phyloP scores from a whole-genome alignment of 2,888 invertebrate genomes.

The Limnephilus marmoratus region DNA sequence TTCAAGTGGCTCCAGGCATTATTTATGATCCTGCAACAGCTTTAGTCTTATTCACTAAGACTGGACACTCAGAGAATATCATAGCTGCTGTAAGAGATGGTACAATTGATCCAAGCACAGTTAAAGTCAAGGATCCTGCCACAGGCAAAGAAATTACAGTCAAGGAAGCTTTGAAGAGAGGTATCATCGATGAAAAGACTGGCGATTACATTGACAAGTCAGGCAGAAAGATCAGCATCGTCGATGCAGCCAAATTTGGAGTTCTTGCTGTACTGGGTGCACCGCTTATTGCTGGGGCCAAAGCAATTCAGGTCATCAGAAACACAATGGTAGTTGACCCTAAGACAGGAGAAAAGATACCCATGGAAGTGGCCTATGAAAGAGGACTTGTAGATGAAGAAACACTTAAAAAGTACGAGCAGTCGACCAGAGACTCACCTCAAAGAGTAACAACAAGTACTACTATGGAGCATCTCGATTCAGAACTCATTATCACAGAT shows the following conservation, averaged over 20 bases:
- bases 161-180: slow-evolving; percentile 76
- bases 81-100: slow-evolving; percentile 87
- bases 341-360: slow-evolving; percentile 86
- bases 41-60: slow-evolving; percentile 84
- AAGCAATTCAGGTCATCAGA: slow-evolving; percentile 82
- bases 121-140: slow-evolving; percentile 84
- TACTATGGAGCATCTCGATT: slow-evolving; percentile 79
- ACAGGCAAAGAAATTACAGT: slow-evolving; percentile 81
- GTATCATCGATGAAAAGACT: slow-evolving; percentile 71
- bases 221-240: slow-evolving; percentile 82
- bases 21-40: slow-evolving; percentile 89
- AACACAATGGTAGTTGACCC: slow-evolving; percentile 86
- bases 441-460: slow-evolving; percentile 41
- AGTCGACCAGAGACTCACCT: slow-evolving; percentile 69
- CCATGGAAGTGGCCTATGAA: slow-evolving; percentile 88
- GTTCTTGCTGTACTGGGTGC: slow-evolving; percentile 87
- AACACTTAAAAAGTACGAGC: slow-evolving; percentile 77
- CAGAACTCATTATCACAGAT: slow-evolving; percentile 69
- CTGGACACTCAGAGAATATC: slow-evolving; percentile 84
- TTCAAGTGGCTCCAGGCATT: slow-evolving; percentile 84
- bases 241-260: slow-evolving; percentile 74
- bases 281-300: slow-evolving; percentile 84
- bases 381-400: slow-evolving; percentile 83
- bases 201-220: slow-evolving; percentile 83
- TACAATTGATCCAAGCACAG: slow-evolving; percentile 79